phyloP scores from a whole-genome alignment of 2,888 invertebrate species.

The Philhelius pedissequus region DNA sequence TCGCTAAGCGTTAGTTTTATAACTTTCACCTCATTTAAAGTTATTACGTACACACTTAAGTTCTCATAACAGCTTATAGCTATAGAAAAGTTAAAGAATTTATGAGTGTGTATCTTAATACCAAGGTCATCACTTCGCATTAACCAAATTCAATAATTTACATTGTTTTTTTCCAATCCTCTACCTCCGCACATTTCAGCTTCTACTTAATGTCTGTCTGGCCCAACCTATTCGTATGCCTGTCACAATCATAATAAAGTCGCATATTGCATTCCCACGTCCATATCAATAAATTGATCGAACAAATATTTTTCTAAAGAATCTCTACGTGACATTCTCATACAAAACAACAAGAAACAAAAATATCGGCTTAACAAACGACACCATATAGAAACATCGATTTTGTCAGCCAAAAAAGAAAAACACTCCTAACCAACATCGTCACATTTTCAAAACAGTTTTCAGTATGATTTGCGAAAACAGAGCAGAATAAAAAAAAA shows the following conservation, averaged over 20 bases:
- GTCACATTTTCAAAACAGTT: constrained; percentile 35
- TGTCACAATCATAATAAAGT: background rate
- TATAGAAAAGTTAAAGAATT: background rate
- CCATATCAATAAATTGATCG: constrained; percentile 26
- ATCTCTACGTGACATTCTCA: constrained; percentile 20
- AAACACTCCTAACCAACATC: constrained; percentile 31
- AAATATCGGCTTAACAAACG: background rate
- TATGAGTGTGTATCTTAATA: background rate
- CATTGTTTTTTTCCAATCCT: background rate
- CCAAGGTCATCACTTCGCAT: background rate
- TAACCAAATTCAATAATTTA: background rate
- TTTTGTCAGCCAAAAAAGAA: constrained; percentile 28
- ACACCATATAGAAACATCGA: constrained; percentile 15
- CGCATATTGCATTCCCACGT: constrained; percentile 8
- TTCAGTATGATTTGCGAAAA: constrained; percentile 31
- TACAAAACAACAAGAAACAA: background rate
- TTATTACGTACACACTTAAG: background rate
- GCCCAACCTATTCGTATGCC: background rate
- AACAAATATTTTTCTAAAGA: constrained; percentile 22
- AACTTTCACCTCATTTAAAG: background rate
- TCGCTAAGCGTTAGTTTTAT: too few species aligned
- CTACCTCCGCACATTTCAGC: background rate
- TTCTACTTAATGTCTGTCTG: background rate
- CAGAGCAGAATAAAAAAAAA: background rate
- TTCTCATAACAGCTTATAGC: background rate